phyloP scores from a whole-genome alignment of 2,797 vertebrate species.

The Spinibarbus caldwelli region DNA sequence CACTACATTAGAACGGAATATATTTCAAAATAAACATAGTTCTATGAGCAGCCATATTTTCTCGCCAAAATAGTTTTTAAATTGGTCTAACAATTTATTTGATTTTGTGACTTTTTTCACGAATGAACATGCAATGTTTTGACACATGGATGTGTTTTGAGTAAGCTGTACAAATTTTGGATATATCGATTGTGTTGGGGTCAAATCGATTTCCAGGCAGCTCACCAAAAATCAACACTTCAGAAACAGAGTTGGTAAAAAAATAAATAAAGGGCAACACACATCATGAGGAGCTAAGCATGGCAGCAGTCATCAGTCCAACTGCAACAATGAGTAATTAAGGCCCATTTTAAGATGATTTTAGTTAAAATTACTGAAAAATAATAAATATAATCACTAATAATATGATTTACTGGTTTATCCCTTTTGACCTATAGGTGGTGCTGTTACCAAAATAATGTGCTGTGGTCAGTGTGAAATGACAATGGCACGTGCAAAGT shows the following conservation, averaged over 20 bases:
- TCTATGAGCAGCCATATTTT: background rate
- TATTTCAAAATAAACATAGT: background rate
- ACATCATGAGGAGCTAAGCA: background rate
- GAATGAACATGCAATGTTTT: too few relatives aligned
- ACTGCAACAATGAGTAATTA: background rate
- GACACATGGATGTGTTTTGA: background rate
- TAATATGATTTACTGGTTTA: background rate
- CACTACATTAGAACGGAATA: background rate
- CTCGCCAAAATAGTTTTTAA: background rate
- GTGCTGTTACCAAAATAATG: background rate
- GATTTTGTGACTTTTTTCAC: background rate
- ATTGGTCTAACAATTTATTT: background rate
- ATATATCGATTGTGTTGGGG: background rate
- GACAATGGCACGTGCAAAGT: too few relatives aligned
- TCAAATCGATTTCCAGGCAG: background rate
- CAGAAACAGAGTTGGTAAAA: too few relatives aligned
- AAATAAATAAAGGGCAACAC: background rate
- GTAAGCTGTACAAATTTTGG: background rate
- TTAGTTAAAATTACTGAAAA: background rate
- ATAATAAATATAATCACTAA: too few relatives aligned
- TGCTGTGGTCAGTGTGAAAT: too few relatives aligned
- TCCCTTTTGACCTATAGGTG: background rate
- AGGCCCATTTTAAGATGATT: background rate
- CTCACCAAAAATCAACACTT: background rate
- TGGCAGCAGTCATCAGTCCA: background rate